Evolutionary conservation across 2,113 vertebrate species (phyloP).

Genomic region (Ancistrus triradiatus): DNA sequence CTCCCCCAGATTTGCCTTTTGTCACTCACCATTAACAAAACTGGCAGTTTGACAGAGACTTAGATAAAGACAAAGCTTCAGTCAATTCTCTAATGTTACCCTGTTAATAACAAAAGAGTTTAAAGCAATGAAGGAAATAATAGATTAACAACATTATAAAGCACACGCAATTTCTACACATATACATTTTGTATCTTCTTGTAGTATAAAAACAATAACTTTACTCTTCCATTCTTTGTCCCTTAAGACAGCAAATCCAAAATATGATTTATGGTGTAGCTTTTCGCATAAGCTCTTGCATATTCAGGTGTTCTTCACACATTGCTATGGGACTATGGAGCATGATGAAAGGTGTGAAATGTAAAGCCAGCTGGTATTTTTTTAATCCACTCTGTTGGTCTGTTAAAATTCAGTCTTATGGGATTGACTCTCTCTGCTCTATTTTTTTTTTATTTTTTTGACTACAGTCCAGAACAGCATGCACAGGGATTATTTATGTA

Average conservation of each 20-base stretch:
- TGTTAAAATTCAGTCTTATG: not conserved
- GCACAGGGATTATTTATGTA: not conserved
- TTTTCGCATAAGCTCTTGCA: conserved; percentile 10
- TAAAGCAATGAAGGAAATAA: no score
- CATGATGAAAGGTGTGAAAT: not conserved
- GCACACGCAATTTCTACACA: no score
- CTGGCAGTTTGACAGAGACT: no score
- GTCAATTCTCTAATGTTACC: no score
- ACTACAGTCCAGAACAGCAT: not conserved
- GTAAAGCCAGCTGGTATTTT: not conserved
- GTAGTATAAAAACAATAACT: not conserved
- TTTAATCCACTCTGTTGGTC: not conserved
- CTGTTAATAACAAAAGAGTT: no score
- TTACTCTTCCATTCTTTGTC: not conserved
- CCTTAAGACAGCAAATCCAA: conserved; percentile 4
- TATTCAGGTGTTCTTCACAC: conserved; percentile 16
- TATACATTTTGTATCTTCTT: no score
- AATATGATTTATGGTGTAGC: conserved; percentile 12
- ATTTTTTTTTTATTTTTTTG: not conserved
- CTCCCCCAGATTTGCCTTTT: no score
- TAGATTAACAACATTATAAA: no score
- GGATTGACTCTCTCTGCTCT: not conserved
- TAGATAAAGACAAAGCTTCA: no score
- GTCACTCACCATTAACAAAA: no score
- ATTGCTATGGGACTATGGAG: not conserved